Percentiles rank a stretch among this genome's conserved stretches.
Evolutionary conservation across 2,797 vertebrate genomes (phyloP).

Genomic region (Ibycter americanus): DNA sequence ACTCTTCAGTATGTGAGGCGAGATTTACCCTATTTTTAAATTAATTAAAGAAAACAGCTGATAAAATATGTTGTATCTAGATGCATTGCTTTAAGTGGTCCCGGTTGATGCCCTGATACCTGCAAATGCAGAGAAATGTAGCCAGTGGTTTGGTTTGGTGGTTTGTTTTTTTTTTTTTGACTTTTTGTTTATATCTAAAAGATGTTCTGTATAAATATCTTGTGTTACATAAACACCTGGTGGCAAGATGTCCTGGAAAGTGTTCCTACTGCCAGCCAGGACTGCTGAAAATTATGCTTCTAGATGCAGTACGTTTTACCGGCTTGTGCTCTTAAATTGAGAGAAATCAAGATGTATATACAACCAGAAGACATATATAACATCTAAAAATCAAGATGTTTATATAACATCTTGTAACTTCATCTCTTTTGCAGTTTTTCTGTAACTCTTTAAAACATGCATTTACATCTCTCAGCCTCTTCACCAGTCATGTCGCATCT

Average conservation of each 20-base stretch:
- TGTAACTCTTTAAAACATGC: neutral
- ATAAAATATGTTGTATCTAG: neutral
- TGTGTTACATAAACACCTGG: neutral
- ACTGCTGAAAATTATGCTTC: neutral
- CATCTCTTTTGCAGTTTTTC: neutral
- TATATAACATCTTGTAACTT: neutral
- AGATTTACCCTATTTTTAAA: neutral
- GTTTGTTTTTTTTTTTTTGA: too few relatives aligned
- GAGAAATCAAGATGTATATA: neutral
- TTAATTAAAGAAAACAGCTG: neutral
- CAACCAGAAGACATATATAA: neutral
- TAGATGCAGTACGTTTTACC: neutral
- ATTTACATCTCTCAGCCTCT: neutral
- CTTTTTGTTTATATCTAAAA: too few relatives aligned
- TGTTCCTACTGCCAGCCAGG: neutral
- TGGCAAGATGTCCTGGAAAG: neutral
- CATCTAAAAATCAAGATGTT: neutral
- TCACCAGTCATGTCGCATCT: neutral
- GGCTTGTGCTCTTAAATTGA: neutral
- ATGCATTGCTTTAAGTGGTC: neutral
- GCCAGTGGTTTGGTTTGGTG: too few relatives aligned
- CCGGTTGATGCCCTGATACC: neutral
- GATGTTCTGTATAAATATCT: neutral
- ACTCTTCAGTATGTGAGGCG: accelerated
- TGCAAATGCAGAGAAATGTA: neutral